phyloP scores from a whole-genome alignment of 2,113 vertebrate species.

The Spermophilus dauricus region DNA sequence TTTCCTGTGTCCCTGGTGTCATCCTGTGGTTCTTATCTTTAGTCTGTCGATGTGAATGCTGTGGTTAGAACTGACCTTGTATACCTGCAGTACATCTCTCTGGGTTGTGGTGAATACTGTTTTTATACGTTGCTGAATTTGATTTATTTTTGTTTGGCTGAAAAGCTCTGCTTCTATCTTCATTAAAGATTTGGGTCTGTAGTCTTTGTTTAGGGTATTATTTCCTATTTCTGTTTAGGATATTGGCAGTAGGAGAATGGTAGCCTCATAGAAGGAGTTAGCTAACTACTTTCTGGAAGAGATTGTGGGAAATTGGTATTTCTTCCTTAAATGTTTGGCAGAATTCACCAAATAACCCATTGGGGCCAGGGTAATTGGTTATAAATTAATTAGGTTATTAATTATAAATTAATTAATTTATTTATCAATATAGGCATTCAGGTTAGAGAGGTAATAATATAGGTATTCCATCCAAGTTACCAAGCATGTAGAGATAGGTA shows the following conservation, averaged over 20 bases:
- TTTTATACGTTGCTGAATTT: neutral
- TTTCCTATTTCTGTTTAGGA: neutral
- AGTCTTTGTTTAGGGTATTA: neutral
- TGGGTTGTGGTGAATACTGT: neutral
- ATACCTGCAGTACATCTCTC: neutral
- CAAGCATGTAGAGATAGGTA: neutral
- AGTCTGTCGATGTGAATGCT: too few relatives aligned
- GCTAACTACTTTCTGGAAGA: neutral
- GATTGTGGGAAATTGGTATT: neutral
- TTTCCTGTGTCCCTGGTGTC: neutral
- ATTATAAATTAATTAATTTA: neutral
- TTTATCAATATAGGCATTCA: neutral
- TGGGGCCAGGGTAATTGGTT: neutral
- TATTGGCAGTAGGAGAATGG: too few relatives aligned
- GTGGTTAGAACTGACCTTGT: too few relatives aligned
- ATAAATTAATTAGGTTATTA: neutral
- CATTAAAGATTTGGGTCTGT: neutral
- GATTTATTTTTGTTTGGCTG: neutral
- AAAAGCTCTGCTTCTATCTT: neutral
- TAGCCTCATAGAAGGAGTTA: neutral
- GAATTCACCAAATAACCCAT: neutral
- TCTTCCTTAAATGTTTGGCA: neutral
- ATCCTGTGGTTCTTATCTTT: neutral
- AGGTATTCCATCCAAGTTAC: neutral
- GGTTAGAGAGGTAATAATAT: neutral